These are phyloP conservation scores for Sycon ciliatum DNA, from an alignment of 37 sponge, comb jelly and placozoan genomes.

Conservation along the genomic window DNA sequence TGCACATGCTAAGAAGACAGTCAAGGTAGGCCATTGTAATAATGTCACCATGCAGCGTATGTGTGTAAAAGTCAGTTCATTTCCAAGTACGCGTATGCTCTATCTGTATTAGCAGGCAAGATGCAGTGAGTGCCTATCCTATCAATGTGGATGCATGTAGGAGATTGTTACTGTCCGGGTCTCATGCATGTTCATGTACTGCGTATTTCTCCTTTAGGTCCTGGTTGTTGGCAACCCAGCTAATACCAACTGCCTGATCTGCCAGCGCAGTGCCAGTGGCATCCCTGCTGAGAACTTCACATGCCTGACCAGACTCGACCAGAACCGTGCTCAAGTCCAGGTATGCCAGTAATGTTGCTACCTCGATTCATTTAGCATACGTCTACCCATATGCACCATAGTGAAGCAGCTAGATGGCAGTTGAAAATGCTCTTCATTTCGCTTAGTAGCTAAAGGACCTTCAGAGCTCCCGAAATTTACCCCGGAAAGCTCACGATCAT, in stretches of 20 bases:
- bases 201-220: slow-evolving; percentile 51
- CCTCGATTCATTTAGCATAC: neutral
- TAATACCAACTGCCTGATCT: slow-evolving; percentile 88
- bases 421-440: neutral
- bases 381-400: neutral
- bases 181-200: no score
- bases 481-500: no score
- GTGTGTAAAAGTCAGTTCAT: no score
- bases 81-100: no score
- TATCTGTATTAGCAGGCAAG: no score
- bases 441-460: no score
- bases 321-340: slow-evolving; percentile 89
- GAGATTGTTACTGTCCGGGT: no score
- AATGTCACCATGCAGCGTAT: no score
- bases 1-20: slow-evolving; percentile 79
- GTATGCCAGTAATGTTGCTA: slow-evolving; percentile 20
- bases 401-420: neutral
- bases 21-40: slow-evolving; percentile 54
- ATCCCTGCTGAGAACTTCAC: slow-evolving; percentile 86
- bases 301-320: slow-evolving; percentile 89
- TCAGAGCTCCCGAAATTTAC: no score
- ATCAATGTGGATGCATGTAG: no score
- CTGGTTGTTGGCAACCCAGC: slow-evolving; percentile 97
- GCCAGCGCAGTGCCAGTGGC: slow-evolving; percentile 58
- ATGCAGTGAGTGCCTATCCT: no score